Conservation (phyloP, 1,140 invertebrate species). For the Brachionus calyciflorus region DNA sequence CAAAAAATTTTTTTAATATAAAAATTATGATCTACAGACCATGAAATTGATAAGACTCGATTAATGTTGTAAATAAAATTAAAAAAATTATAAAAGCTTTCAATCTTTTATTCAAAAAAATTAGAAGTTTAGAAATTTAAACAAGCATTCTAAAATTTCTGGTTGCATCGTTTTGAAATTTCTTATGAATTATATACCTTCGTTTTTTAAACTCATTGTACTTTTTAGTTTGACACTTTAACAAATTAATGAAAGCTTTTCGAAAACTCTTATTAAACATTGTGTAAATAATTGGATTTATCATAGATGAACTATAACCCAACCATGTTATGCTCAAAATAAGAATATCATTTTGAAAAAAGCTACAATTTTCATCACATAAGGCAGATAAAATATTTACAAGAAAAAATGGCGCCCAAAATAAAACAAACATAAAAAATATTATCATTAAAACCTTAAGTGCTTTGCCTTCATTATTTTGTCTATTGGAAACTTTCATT, state of each 20-base stretch:
- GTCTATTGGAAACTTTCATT: not conserved
- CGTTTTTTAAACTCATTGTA: slow-evolving; percentile 46
- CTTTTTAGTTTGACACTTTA: slow-evolving; percentile 49
- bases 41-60: too few species aligned
- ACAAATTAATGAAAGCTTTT: slow-evolving; percentile 52
- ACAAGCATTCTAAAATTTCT: slow-evolving; percentile 8
- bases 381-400: slow-evolving; percentile 56
- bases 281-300: slow-evolving; percentile 62
- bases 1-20: too few species aligned
- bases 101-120: slow-evolving; percentile 53
- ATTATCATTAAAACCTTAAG: slow-evolving; percentile 59
- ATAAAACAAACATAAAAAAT: slow-evolving; percentile 57
- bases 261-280: slow-evolving; percentile 61
- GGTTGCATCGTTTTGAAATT: not conserved
- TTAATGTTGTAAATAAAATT: too few species aligned
- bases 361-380: slow-evolving; percentile 52
- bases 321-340: slow-evolving; percentile 59
- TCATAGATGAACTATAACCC: slow-evolving; percentile 59
- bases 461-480: slow-evolving; percentile 57
- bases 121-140: too few species aligned
- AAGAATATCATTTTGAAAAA: slow-evolving; percentile 50
- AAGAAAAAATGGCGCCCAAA: slow-evolving; percentile 60
- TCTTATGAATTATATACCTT: not conserved
- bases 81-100: not conserved
- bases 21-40: too few species aligned